These are phyloP conservation scores for Emydocephalus ijimae DNA, from an alignment of 2,113 vertebrate species.

Conservation along the genomic window DNA sequence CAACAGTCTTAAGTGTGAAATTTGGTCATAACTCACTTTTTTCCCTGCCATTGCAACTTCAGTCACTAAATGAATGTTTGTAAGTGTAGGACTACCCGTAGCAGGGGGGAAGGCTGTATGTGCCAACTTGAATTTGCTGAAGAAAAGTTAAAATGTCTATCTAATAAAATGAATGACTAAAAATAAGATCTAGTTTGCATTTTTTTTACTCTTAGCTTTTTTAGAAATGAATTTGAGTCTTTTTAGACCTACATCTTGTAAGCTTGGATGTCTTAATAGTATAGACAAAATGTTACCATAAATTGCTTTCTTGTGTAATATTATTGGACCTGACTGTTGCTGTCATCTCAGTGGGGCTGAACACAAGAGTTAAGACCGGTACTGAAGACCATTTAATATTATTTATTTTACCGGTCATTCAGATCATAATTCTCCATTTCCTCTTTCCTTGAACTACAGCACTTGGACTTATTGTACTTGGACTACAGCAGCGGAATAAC, in stretches of 20 bases:
- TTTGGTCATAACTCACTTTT: neutral
- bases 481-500: slow-evolving; percentile 56
- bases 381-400: slow-evolving; percentile 53
- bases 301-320: neutral
- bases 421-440: slow-evolving; percentile 60
- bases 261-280: neutral
- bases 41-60: neutral
- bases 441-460: slow-evolving; percentile 51
- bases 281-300: neutral
- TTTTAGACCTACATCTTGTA: neutral
- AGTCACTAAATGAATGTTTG: neutral
- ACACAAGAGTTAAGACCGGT: slow-evolving; percentile 19
- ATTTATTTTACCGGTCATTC: slow-evolving; percentile 44
- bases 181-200: neutral
- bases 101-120: neutral
- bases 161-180: neutral
- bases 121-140: neutral
- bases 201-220: neutral
- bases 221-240: neutral
- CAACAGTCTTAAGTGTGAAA: neutral
- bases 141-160: neutral
- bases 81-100: neutral
- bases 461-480: slow-evolving; percentile 59
- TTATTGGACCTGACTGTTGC: neutral
- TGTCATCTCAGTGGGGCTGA: neutral